Conservation (phyloP, 2,113 vertebrate genomes). For the Brachypteracias leptosomus region DNA sequence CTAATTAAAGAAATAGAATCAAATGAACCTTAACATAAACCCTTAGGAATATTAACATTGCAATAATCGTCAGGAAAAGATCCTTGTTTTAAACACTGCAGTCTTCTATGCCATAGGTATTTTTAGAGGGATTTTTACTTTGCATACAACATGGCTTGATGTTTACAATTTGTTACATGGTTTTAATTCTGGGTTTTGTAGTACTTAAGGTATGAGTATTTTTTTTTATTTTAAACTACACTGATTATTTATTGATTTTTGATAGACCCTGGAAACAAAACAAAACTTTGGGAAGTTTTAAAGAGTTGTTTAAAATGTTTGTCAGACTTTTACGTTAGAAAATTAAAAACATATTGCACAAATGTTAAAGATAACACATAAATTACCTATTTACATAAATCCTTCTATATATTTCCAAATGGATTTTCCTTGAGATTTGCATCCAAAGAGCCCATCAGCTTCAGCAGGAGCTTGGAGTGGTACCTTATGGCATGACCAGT, state of each 20-base stretch:
- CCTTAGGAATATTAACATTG: background rate
- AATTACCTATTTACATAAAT: background rate
- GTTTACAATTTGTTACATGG: background rate
- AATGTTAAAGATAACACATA: background rate
- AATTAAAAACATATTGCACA: background rate
- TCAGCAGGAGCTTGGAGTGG: background rate
- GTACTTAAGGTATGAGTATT: background rate
- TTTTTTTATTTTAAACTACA: conserved; percentile 2
- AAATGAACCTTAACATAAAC: conserved; percentile 6
- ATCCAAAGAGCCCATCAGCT: background rate
- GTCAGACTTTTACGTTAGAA: background rate
- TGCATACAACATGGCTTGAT: background rate
- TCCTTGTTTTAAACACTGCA: background rate
- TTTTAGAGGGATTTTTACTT: background rate
- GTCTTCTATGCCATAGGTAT: background rate
- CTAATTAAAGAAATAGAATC: background rate
- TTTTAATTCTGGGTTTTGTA: background rate
- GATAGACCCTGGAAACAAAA: background rate
- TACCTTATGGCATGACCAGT: background rate
- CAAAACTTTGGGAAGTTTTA: background rate
- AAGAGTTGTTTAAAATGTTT: background rate
- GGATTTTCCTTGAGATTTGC: background rate
- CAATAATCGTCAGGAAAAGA: background rate
- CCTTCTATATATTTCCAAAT: background rate
- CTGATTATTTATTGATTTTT: background rate